Conservation (phyloP, 2,113 vertebrate species). For the Tapirus terrestris region DNA sequence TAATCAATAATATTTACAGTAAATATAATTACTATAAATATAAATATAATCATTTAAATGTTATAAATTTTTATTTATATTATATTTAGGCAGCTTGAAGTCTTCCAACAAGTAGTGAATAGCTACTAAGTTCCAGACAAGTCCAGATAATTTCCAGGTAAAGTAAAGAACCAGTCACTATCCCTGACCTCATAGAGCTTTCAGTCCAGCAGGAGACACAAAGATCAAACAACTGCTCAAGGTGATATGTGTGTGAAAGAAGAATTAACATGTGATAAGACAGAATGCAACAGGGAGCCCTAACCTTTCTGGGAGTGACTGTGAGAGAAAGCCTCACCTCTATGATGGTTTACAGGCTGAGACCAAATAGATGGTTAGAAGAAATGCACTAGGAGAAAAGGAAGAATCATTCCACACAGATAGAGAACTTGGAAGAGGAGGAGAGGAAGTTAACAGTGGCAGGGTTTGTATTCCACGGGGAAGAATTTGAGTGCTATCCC, state of each 20-base stretch:
- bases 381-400: background rate
- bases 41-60: background rate
- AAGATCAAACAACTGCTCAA: background rate
- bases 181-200: background rate
- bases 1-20: background rate
- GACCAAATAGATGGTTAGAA: background rate
- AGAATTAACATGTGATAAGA: background rate
- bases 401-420: background rate
- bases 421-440: background rate
- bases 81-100: background rate
- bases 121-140: background rate
- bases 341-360: background rate
- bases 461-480: background rate
- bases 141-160: background rate
- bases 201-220: background rate
- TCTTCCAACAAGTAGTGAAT: background rate
- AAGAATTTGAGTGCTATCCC: background rate
- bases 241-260: background rate
- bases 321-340: background rate
- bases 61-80: background rate
- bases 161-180: background rate
- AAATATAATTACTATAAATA: background rate
- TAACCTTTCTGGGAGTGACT: background rate
- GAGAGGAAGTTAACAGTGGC: background rate
- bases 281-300: background rate